Evolutionary conservation across 2,888 invertebrate species (phyloP).

Genomic region (Temnothorax rugatulus): DNA sequence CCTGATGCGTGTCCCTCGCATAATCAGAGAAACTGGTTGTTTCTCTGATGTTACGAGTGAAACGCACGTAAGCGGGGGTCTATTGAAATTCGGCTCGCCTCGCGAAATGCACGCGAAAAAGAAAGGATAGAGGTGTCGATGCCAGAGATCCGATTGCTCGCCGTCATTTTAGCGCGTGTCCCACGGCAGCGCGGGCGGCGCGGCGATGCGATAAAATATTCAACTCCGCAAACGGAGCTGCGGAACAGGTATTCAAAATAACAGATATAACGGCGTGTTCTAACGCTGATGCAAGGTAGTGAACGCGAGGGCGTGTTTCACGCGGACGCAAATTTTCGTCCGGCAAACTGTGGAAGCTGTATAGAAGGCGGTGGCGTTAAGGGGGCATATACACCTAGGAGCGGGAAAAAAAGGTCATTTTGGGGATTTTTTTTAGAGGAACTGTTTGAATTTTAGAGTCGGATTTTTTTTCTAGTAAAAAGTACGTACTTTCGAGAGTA

Average conservation of each 20-base stretch:
- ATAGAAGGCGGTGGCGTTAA: neutral
- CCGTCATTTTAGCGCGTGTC: neutral
- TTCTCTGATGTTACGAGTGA: constrained; percentile 27
- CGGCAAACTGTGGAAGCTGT: neutral
- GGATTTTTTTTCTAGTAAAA: too few species aligned
- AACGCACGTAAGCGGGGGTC: constrained; percentile 27
- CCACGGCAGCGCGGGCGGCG: too few species aligned
- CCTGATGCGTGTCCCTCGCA: constrained; percentile 21
- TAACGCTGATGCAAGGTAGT: neutral
- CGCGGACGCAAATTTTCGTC: neutral
- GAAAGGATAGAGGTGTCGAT: constrained; percentile 30
- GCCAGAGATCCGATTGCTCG: neutral
- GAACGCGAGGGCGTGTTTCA: neutral
- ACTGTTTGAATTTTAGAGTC: too few species aligned
- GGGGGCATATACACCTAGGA: too few species aligned
- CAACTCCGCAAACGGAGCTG: neutral
- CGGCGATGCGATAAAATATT: constrained; percentile 25
- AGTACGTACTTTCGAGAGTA: too few species aligned
- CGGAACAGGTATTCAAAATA: neutral
- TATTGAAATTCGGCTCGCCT: constrained; percentile 42
- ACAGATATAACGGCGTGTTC: neutral
- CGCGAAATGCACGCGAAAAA: constrained; percentile 23
- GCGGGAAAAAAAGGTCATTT: too few species aligned
- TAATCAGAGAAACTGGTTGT: constrained; percentile 53
- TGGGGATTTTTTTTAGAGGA: too few species aligned